These are phyloP conservation scores for Epizoanthus fatuus DNA, from an alignment of 92 coral and sea anemone genomes.

Conservation along the genomic window DNA sequence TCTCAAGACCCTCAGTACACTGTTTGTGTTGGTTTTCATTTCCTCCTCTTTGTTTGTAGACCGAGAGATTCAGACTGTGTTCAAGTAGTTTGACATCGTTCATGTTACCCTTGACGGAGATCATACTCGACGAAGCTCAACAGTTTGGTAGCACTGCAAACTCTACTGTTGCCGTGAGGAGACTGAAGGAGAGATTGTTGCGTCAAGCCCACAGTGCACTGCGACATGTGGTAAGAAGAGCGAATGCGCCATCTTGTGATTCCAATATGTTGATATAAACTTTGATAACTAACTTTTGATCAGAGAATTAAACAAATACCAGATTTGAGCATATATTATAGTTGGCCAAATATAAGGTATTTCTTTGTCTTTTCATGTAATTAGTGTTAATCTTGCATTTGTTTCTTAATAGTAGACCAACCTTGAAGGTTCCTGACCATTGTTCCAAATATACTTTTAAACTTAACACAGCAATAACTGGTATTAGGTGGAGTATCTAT, in stretches of 20 bases:
- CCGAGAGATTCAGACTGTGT: slow-evolving; percentile 17
- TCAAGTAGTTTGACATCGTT: background rate
- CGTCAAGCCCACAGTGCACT: slow-evolving; percentile 29
- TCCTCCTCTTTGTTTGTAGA: background rate
- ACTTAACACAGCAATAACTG: too few relatives aligned
- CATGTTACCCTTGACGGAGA: slow-evolving; percentile 2
- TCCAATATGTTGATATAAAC: background rate
- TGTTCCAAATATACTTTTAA: too few relatives aligned
- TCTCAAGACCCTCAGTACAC: background rate
- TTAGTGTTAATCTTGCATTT: too few relatives aligned
- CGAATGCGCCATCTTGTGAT: background rate
- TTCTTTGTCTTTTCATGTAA: too few relatives aligned
- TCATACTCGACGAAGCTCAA: background rate
- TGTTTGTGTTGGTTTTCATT: background rate
- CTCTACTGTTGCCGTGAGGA: slow-evolving; percentile 37
- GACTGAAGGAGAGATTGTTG: background rate
- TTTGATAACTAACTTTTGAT: background rate
- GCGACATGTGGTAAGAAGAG: slow-evolving; percentile 18
- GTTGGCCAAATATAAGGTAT: too few relatives aligned
- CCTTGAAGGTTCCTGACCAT: too few relatives aligned
- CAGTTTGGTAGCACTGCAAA: slow-evolving; percentile 8
- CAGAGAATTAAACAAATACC: too few relatives aligned
- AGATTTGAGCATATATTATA: too few relatives aligned
- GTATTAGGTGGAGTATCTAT: too few relatives aligned
- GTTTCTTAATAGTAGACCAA: too few relatives aligned